Evolutionary conservation across 2,888 invertebrate genomes (phyloP).

Genomic region (Slavum lentiscoides): DNA sequence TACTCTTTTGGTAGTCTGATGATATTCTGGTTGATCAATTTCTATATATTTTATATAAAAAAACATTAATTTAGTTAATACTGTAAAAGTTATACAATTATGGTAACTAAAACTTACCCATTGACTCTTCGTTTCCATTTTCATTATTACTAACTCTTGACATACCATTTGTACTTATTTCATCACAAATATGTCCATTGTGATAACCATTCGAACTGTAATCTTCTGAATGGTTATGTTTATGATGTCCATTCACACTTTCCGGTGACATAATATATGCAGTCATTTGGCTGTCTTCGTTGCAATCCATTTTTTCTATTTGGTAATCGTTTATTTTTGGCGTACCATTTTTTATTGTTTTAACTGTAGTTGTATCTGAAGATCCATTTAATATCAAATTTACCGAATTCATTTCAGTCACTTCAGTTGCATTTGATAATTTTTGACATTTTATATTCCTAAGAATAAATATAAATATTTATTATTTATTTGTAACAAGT

Average conservation of each 20-base stretch:
- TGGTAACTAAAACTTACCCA: conserved; percentile 32
- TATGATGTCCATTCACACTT: conserved; percentile 47
- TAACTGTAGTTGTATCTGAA: conserved; percentile 36
- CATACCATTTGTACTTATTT: conserved; percentile 44
- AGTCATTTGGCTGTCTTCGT: conserved; percentile 46
- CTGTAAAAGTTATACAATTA: background rate
- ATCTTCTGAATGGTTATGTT: conserved; percentile 29
- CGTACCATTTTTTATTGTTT: conserved; percentile 45
- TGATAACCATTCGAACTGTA: conserved; percentile 49
- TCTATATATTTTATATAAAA: conserved; percentile 60
- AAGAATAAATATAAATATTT: background rate
- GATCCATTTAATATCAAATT: conserved; percentile 50
- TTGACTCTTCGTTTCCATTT: conserved; percentile 49
- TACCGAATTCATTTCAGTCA: conserved; percentile 49
- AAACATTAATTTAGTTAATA: conserved; percentile 48
- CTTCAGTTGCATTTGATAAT: conserved; percentile 44
- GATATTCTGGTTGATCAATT: conserved; percentile 60
- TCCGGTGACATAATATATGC: conserved; percentile 44
- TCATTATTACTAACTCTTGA: conserved; percentile 46
- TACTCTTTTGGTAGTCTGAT: conserved; percentile 60
- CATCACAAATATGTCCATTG: conserved; percentile 45
- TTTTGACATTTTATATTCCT: conserved; percentile 51
- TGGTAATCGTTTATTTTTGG: conserved; percentile 46
- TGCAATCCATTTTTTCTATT: conserved; percentile 52
- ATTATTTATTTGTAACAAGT: background rate